Evolutionary conservation across 2,888 invertebrate genomes (phyloP).

Genomic region (Epinotia nisella): DNA sequence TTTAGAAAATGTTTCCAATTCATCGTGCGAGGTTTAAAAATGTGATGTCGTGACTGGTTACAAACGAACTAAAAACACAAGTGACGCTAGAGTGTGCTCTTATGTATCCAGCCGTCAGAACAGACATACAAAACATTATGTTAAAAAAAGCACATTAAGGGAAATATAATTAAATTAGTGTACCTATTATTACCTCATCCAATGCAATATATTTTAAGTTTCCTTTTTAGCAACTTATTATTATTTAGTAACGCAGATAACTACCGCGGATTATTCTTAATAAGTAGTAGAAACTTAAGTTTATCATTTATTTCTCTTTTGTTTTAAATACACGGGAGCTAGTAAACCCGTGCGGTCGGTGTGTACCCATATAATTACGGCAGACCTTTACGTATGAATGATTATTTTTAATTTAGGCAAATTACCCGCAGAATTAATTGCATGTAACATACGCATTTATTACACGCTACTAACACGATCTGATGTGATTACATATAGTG

Average conservation of each 20-base stretch:
- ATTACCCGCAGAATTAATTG: conserved; percentile 17
- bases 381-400: conserved; percentile 34
- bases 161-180: no score
- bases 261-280: background rate
- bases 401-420: conserved; percentile 40
- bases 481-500: background rate
- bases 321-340: no score
- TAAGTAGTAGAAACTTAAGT: background rate
- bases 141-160: background rate
- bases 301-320: background rate
- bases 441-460: conserved; percentile 18
- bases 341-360: background rate
- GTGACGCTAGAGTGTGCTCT: no score
- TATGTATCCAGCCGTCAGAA: no score
- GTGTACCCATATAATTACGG: conserved; percentile 17
- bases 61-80: no score
- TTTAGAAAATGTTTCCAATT: no score
- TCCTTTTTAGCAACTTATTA: no score
- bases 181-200: no score
- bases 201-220: no score
- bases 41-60: no score
- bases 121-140: no score
- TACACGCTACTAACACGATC: background rate
- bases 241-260: background rate
- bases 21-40: no score